Percentiles rank a stretch among this genome's conserved stretches.
These are phyloP conservation scores for Anticlea derivata DNA, from an alignment of 2,888 invertebrate genomes.

Conservation along the genomic window DNA sequence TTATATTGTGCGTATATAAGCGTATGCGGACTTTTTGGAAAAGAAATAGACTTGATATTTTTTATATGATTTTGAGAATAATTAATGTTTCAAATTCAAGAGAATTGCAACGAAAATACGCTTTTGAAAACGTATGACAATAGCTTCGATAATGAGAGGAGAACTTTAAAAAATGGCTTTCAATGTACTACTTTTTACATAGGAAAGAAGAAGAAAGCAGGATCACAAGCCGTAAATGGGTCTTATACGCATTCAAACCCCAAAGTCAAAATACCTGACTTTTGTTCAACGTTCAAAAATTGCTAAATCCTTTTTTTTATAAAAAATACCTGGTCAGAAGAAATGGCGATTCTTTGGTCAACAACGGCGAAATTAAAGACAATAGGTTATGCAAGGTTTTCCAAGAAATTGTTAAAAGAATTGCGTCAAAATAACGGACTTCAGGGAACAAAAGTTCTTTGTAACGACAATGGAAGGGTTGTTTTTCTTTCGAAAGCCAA, in stretches of 20 bases:
- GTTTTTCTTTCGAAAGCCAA: conserved; percentile 67
- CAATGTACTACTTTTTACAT: conserved; percentile 1
- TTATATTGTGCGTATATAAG: not conserved
- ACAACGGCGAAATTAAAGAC: conserved; percentile 32
- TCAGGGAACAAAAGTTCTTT: conserved; percentile 60
- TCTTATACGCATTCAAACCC: conserved; percentile 22
- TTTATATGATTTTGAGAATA: too few relatives aligned
- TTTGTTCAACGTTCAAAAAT: conserved; percentile 22
- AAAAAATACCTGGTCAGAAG: conserved; percentile 41
- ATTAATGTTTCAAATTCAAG: too few relatives aligned
- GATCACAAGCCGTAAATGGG: conserved; percentile 17
- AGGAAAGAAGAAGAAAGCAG: conserved; percentile 17
- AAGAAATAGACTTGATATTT: too few relatives aligned
- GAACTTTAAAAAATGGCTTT: not conserved
- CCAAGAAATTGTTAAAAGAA: conserved; percentile 56
- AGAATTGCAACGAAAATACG: too few relatives aligned
- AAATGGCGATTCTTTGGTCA: conserved; percentile 20
- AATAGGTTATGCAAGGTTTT: conserved; percentile 46
- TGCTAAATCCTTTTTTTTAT: conserved; percentile 23
- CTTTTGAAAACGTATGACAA: too few relatives aligned
- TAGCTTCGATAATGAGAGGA: not conserved
- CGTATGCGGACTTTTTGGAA: not conserved
- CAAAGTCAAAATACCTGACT: conserved; percentile 28
- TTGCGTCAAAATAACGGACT: conserved; percentile 74
- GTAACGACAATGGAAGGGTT: conserved; percentile 74